Base-by-base conservation (phyloP, 64 coral and sea anemone genomes). In the Orbicella faveolata region DNA sequence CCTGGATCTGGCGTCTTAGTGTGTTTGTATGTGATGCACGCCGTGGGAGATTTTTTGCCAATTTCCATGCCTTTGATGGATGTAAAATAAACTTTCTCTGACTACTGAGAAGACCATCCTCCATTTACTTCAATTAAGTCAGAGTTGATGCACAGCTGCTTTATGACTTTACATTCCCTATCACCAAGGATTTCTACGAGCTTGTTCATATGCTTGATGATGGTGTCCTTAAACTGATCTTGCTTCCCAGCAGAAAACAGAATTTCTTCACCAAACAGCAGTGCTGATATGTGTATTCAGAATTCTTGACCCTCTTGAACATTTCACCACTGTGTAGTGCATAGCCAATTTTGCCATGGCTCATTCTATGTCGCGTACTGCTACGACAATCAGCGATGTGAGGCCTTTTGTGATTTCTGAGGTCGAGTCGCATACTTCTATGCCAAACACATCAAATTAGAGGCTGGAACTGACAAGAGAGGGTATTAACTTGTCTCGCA, bases 1-100 rank as follows among this genome's bases (percentile, higher is more conserved):
- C 67, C 72, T 33, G 79, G 92, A 8, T 94, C 73, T 21, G 87
- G 92, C 12, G n/a, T 68, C 30, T 61, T 89, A 11, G 80, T 67
- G 23, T 77, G 78, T 18, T 89, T 19, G 61, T 67, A 89, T 23
- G 37, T 39, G 9, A 52, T n/a, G 79, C 66, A 93, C 0, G 84
- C 84, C 54, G 84, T 87, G 23, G 84, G 91, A 19, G 55, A 73
- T 69, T 57, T 61, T 48, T 73, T 77, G 6, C 91, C 91, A 67
- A 80, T 72, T 23, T 88, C 35, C 9, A 34, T 37, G 12, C 79
- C 26, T 63, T 12, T 14, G 9, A 69, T 79, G 21, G 86, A 51
- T 51, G 4, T n/a, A 53, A 41, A 74, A 72, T 34, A 10, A 75
- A 75, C 73, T 75, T 75, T 75, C 73, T 75, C 10, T 75, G 73